phyloP scores from a whole-genome alignment of 1,140 invertebrate genomes.

The Megalonaias nervosa region DNA sequence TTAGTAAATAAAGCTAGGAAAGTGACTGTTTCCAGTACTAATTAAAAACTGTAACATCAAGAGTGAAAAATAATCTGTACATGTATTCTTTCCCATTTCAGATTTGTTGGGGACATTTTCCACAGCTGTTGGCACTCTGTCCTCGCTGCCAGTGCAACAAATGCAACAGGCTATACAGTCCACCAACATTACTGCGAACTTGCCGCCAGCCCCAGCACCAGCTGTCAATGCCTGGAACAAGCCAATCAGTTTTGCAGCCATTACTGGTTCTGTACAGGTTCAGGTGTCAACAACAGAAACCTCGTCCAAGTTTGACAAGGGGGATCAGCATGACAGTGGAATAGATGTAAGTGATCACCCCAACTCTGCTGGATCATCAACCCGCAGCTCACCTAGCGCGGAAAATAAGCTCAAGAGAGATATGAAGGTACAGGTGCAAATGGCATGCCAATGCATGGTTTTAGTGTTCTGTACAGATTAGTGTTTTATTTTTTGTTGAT shows the following conservation, averaged over 20 bases:
- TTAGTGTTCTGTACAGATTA: too few relatives aligned
- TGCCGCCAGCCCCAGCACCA: constrained; percentile 77
- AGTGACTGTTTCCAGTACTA: too few relatives aligned
- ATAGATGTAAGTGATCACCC: constrained; percentile 74
- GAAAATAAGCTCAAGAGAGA: constrained; percentile 60
- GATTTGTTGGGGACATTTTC: constrained; percentile 17
- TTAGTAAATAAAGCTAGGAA: too few relatives aligned
- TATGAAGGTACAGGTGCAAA: too few relatives aligned
- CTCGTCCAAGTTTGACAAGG: constrained; percentile 61
- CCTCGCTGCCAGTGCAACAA: constrained; percentile 14
- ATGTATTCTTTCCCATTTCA: constrained; percentile 1
- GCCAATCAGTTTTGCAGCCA: constrained; percentile 76
- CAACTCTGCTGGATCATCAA: constrained; percentile 72
- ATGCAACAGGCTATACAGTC: constrained; percentile 1
- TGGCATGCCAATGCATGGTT: too few relatives aligned
- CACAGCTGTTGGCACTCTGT: constrained; percentile 22
- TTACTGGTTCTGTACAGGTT: constrained; percentile 25
- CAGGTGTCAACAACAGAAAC: constrained; percentile 17
- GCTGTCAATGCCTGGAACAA: constrained; percentile 89
- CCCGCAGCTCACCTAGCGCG: constrained; percentile 73
- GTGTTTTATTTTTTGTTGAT: too few relatives aligned
- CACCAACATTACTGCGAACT: constrained; percentile 21
- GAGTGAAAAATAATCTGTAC: too few relatives aligned
- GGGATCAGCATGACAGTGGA: constrained; percentile 74
- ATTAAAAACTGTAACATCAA: too few relatives aligned